These are phyloP conservation scores for Tiliacea citrago DNA, from an alignment of 2,888 invertebrate genomes.

Conservation along the genomic window DNA sequence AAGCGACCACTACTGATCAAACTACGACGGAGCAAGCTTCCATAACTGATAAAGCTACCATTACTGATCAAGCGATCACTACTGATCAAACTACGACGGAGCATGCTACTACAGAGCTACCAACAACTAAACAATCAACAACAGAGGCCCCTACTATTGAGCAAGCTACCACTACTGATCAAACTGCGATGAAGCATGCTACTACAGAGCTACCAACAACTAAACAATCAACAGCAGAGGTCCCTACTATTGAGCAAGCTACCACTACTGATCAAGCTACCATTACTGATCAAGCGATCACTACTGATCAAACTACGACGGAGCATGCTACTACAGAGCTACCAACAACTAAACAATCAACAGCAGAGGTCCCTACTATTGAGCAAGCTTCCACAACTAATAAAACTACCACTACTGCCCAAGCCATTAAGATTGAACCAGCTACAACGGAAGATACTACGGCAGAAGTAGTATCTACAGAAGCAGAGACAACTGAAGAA, in stretches of 20 bases:
- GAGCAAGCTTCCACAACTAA: no score
- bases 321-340: not conserved
- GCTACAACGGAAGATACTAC: no score
- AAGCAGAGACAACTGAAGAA: no score
- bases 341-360: not conserved
- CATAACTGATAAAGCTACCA: not conserved
- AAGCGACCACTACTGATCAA: not conserved
- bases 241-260: not conserved
- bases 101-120: not conserved
- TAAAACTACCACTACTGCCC: no score
- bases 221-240: not conserved
- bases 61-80: not conserved
- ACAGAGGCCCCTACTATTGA: not conserved
- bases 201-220: constrained; percentile 9
- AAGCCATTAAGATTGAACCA: no score
- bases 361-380: not conserved
- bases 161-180: no score
- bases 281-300: not conserved
- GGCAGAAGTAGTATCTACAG: no score
- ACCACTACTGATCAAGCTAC: not conserved
- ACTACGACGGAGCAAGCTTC: not conserved
- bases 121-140: not conserved
- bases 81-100: not conserved
- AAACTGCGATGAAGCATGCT: no score
- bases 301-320: not conserved